Conservation (phyloP, 2,113 vertebrate genomes). For the Cyrtonyx montezumae region DNA sequence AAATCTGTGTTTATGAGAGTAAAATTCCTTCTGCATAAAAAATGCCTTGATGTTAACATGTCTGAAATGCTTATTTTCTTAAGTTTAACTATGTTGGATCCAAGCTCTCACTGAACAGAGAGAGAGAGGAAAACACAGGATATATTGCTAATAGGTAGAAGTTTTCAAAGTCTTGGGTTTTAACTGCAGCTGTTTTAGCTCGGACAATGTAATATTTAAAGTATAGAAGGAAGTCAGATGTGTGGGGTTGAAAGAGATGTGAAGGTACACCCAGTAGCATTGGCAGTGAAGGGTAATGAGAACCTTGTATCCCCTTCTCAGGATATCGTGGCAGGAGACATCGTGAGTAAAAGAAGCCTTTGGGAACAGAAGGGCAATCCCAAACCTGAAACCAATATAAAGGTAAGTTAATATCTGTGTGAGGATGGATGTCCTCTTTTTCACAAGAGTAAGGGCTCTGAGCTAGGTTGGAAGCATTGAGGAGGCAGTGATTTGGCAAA, state of each 20-base stretch:
- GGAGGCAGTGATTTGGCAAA: background rate
- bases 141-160: background rate
- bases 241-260: background rate
- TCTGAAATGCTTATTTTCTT: background rate
- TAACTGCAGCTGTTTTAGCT: conserved; percentile 17
- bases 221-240: background rate
- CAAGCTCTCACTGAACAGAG: background rate
- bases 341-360: conserved; percentile 90
- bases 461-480: background rate
- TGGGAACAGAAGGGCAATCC: conserved; percentile 88
- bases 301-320: conserved; percentile 44
- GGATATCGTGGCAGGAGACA: conserved; percentile 91
- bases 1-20: background rate
- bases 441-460: background rate
- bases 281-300: background rate
- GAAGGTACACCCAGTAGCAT: background rate
- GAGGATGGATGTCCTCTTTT: background rate
- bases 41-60: background rate
- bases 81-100: background rate
- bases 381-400: conserved; percentile 50
- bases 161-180: background rate
- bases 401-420: conserved; percentile 50
- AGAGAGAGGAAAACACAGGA: background rate
- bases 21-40: background rate
- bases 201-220: background rate